Evolutionary conservation across 2,113 vertebrate genomes (phyloP).

Genomic region (Pavo muticus): DNA sequence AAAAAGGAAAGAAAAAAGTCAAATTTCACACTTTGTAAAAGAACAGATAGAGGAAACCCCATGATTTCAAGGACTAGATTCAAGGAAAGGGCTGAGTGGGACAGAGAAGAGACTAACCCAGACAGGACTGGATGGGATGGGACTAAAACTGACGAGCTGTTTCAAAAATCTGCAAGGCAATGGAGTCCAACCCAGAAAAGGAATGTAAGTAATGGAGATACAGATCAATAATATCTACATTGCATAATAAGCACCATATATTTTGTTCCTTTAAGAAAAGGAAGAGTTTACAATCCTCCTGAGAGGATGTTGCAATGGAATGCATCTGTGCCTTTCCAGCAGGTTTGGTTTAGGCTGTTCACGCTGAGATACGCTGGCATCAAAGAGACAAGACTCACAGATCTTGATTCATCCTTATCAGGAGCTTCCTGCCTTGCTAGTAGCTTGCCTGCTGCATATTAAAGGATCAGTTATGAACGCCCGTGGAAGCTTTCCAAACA

Average conservation of each 20-base stretch:
- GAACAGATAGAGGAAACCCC: background rate
- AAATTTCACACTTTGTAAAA: background rate
- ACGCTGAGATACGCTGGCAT: background rate
- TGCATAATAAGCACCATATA: background rate
- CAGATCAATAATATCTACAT: background rate
- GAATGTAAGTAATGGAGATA: background rate
- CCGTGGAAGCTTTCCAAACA: background rate
- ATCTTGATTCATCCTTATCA: background rate
- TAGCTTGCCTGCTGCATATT: background rate
- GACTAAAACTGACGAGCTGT: background rate
- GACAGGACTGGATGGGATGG: background rate
- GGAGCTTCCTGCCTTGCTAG: background rate
- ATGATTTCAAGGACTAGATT: background rate
- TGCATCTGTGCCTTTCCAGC: accelerated
- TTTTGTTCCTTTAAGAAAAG: background rate
- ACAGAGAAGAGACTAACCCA: background rate
- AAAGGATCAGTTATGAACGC: background rate
- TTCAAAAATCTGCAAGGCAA: background rate
- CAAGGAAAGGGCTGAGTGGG: background rate
- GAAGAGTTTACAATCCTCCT: background rate
- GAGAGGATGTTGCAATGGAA: background rate
- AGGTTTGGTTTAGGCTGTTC: background rate
- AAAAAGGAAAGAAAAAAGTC: background rate
- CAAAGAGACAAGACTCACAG: background rate
- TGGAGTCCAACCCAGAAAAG: background rate